Evolutionary conservation across 2,113 vertebrate genomes (phyloP), one percentile per base, ranked within the genome.

Genomic region (Scophthalmus maximus): DNA sequence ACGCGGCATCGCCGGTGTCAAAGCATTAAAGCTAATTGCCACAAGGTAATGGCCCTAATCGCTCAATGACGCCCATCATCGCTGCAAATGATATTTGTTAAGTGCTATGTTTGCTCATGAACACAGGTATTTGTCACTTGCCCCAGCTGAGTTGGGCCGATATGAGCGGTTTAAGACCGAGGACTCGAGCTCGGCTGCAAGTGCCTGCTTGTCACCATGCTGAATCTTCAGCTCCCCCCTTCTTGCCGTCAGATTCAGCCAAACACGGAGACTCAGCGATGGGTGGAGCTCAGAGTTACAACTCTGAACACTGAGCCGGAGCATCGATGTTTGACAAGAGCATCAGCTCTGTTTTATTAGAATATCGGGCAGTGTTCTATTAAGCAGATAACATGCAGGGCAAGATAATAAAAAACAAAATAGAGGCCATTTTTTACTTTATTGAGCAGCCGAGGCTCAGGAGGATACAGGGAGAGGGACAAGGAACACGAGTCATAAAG

Each of bases 21-120:
- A 50, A 69, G 74, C 51, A 75, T 52, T 62, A 29, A 36, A 55
- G 75, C 76, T 85, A 85, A 87, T 87, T 84, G 70, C 73, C 26
- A 22, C 17, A 3, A 68, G 14, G 44, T 83, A 89, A 89, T 77
- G 73, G 62, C 65, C n/a, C 62, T 77, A 76, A 87, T 90, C 81
- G 61, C 51, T 90, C 87, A 78, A 44, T 18, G 58, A 47, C 83
- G 80, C n/a, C 60, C 67, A 70, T 71, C 74, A 73, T 23, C 0
- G 46, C 38, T n/a, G 32, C 72, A 68, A 77, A 73, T 77, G 42
- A 58, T 73, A 66, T 89, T 76, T 78, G 75, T 83, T n/a, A 88
- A 91, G 89, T 84, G 87, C 71, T 79, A 72, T 34, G 1, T 65
- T 68, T 61, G 61, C 40, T 63, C 27, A 79, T 73, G 73, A 75